Percentiles rank a stretch among this genome's conserved stretches.
phyloP scores from a whole-genome alignment of 2,888 invertebrate species.

The Eutolmus rufibarbis region DNA sequence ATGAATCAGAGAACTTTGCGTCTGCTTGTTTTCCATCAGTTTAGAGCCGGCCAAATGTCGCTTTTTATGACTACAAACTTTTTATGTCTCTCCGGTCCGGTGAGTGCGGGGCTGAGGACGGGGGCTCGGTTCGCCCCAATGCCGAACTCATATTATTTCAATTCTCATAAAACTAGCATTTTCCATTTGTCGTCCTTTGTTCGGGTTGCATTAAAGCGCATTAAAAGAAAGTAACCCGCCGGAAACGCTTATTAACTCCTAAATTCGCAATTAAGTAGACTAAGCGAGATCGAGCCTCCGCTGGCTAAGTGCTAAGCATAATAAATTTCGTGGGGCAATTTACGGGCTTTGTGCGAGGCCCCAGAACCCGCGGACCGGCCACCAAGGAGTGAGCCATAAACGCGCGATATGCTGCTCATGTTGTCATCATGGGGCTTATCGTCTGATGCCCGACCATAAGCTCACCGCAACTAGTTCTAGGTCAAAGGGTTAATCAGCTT shows the following conservation, averaged over 20 bases:
- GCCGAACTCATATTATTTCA: background rate
- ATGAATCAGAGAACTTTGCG: background rate
- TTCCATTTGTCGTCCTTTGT: background rate
- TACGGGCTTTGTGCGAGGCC: background rate
- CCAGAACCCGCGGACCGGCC: background rate
- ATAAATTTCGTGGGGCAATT: background rate
- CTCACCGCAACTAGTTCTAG: conserved; percentile 49
- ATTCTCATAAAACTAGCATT: background rate
- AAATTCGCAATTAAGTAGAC: background rate
- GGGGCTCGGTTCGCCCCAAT: background rate
- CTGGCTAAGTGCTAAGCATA: background rate
- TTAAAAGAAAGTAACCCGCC: background rate
- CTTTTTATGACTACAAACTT: background rate
- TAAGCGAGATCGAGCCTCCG: background rate
- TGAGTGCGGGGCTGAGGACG: background rate
- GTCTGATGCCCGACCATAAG: background rate
- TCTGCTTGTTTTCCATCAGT: background rate
- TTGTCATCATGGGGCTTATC: background rate
- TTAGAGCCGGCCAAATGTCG: background rate
- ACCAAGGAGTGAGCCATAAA: background rate
- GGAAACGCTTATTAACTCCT: background rate
- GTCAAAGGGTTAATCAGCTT: conserved; percentile 52
- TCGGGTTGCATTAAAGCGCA: background rate
- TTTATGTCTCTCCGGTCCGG: background rate
- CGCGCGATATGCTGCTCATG: background rate